Conservation (phyloP, 2,797 vertebrate species). For the Scarus forsteni region DNA sequence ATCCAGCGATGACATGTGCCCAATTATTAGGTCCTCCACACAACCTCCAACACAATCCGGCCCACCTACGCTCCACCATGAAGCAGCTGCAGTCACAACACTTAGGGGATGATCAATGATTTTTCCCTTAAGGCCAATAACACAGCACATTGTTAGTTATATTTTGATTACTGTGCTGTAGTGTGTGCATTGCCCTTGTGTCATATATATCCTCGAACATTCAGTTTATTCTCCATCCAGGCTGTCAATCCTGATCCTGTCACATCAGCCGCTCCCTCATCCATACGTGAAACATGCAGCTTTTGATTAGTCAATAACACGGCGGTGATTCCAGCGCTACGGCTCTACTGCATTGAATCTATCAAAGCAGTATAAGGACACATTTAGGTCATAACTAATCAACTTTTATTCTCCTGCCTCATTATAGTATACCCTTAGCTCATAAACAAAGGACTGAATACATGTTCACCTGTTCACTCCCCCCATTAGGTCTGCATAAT, state of each 20-base stretch:
- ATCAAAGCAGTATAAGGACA: slow-evolving; percentile 64
- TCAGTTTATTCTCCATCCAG: slow-evolving; percentile 5
- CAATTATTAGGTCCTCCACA: slow-evolving; percentile 77
- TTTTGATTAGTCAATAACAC: slow-evolving; percentile 40
- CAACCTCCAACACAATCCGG: slow-evolving; percentile 62
- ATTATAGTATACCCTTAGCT: slow-evolving; percentile 81
- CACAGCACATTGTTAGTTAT: slow-evolving; percentile 56
- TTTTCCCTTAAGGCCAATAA: slow-evolving; percentile 68
- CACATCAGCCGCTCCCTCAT: slow-evolving; percentile 17
- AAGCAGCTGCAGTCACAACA: slow-evolving; percentile 58
- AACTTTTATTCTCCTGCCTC: slow-evolving; percentile 81
- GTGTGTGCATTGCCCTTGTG: slow-evolving; percentile 28
- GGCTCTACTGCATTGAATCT: slow-evolving; percentile 16
- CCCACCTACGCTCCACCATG: slow-evolving; percentile 60
- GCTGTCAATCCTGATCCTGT: slow-evolving; percentile 16
- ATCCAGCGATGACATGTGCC: slow-evolving; percentile 72
- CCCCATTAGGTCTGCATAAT: slow-evolving; percentile 81
- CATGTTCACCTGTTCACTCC: slow-evolving; percentile 82
- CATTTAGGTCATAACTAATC: slow-evolving; percentile 86
- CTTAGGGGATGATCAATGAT: slow-evolving; percentile 67
- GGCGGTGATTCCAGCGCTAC: neutral
- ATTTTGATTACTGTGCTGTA: slow-evolving; percentile 49
- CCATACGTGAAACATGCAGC: slow-evolving; percentile 19
- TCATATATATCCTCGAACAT: slow-evolving; percentile 42
- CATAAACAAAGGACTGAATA: slow-evolving; percentile 80